Base-by-base conservation (phyloP, 1,140 invertebrate species). In the Muscidifurax raptorellus region DNA sequence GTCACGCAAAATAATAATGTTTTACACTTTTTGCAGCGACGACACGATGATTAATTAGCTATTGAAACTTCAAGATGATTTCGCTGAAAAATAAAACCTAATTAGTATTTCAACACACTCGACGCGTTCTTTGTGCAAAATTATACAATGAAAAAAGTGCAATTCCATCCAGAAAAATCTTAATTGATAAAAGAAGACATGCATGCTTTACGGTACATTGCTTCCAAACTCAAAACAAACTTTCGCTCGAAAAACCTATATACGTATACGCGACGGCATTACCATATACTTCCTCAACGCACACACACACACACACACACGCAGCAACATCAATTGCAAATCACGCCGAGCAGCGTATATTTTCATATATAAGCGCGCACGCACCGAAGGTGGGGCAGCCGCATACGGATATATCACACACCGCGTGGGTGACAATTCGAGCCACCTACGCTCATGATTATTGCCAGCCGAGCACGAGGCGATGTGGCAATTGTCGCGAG, bases 361-460 rank as follows among this genome's bases (percentile, higher is more conserved):
- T 59, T 59, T 59, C 52, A 59, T 28, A 30, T 10, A 7, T 9
- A 28, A 69, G 12, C 66, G 27, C 66, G 32, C 71, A n/a, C 69
- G 13, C 1, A 28, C 40, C 30, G 71, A 40, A 74, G 71, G 71
- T 74, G 71, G 32, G 32, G 32, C 71, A 28, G 32, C 32, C 71
- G 30, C 36, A 40, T 40, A 40, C 36, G 36, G 9, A 40, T 40
- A 40, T n/a, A n/a, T n/a, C n/a, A n/a, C n/a, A 10, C 36, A 10
- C 36, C 2, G 32, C 40, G 74, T 76, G 36, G 74, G 36, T 76
- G 36, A 76, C 74, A 76, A 76, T 76, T 76, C 40, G 74, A 76
- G 52, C 74, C 74, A 76, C 74, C 74, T n/a, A 76, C 44, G 74
- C 18, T 27, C n/a, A 10, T 25, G 74, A 76, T 76, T 76, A 76